phyloP scores from a whole-genome alignment of 2,797 vertebrate species.

The Xiphophorus birchmanni region DNA sequence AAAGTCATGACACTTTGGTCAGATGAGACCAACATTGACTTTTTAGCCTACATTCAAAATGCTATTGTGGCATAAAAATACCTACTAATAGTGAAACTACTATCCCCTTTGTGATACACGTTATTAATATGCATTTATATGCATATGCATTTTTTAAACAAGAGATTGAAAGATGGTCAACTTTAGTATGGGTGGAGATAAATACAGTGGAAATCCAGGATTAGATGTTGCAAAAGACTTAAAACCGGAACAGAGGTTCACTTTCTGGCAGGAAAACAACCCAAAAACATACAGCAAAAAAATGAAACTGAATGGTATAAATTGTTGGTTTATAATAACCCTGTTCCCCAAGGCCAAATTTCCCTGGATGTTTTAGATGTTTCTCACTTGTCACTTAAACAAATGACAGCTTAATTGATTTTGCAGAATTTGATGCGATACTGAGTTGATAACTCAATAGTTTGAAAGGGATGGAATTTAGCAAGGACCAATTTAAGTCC shows the following conservation, averaged over 20 bases:
- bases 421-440: neutral
- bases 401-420: neutral
- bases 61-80: neutral
- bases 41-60: neutral
- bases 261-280: neutral
- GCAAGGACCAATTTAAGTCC: neutral
- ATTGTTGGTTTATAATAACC: neutral
- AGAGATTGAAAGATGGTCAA: neutral
- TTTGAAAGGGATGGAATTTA: neutral
- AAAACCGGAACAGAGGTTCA: neutral
- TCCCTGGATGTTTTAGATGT: neutral
- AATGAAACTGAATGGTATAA: neutral
- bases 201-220: neutral
- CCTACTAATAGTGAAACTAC: too few relatives aligned
- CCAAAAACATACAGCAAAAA: neutral
- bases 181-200: neutral
- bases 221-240: neutral
- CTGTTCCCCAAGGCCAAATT: neutral
- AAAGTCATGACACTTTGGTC: neutral
- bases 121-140: too few relatives aligned
- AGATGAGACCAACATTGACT: neutral
- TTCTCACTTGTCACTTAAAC: neutral
- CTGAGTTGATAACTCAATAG: neutral
- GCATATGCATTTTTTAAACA: neutral
- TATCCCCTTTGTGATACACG: too few relatives aligned